phyloP scores from a whole-genome alignment of 2,888 invertebrate species.

The Tenodera sinensis region DNA sequence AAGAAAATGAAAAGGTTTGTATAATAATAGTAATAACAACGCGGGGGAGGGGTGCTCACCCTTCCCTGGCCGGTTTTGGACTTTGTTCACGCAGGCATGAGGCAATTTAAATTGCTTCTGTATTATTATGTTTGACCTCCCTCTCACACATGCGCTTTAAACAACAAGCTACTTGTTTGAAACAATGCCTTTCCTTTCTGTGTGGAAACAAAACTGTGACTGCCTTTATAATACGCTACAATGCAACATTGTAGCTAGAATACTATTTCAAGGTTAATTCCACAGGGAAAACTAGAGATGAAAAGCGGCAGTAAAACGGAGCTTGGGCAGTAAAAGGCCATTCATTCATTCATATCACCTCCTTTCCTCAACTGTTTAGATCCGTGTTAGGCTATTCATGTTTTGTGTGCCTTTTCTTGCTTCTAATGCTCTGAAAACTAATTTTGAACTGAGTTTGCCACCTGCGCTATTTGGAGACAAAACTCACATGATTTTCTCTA shows the following conservation, averaged over 20 bases:
- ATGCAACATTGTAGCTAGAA: neutral
- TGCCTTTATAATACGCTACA: neutral
- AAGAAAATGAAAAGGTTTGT: slow-evolving; percentile 11
- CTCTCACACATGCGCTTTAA: neutral
- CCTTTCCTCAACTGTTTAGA: neutral
- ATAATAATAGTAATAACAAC: neutral
- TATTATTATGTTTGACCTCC: neutral
- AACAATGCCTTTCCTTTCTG: neutral
- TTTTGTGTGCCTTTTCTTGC: neutral
- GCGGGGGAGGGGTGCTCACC: neutral
- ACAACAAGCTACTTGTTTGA: neutral
- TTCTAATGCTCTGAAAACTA: too few species aligned
- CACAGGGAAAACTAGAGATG: neutral
- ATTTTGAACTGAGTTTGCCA: too few species aligned
- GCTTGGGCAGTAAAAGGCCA: neutral
- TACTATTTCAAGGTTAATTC: neutral
- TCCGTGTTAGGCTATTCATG: neutral
- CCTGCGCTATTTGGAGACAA: too few species aligned
- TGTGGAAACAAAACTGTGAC: neutral
- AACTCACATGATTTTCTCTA: too few species aligned
- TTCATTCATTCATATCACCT: too few species aligned
- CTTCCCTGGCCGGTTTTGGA: neutral
- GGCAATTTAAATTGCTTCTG: slow-evolving; percentile 16
- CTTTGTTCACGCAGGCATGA: slow-evolving; percentile 17
- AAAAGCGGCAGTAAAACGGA: neutral